Base-by-base conservation (phyloP, 64 coral and sea anemone species). In the Porites lutea region DNA sequence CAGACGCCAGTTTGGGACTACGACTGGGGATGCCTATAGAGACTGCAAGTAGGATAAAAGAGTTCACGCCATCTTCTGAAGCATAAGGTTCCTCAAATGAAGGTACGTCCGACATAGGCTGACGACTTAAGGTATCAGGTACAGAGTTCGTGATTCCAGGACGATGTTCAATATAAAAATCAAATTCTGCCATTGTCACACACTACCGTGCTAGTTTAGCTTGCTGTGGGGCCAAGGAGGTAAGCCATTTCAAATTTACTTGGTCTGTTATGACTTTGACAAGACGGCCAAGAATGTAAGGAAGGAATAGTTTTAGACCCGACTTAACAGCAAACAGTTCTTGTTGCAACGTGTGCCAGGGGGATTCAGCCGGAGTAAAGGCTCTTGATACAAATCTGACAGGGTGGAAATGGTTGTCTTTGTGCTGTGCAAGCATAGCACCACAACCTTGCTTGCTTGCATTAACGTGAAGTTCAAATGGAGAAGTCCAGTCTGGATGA, bases 231-330 rank as follows among this genome's bases (percentile, higher is more conserved):
- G 72, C 87, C 44, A 62, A 45, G n/a, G 86, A 23, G 10, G 86
- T 77, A 1, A 89, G 27, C 87, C 70, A 89, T 21, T 55, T 8
- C 5, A 89, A 60, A 58, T 77, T 77, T 37, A 37, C 73, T 65
- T 89, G 87, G 57, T 89, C 87, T 16, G 72, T 89, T 4, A 77
- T 6, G 3, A 89, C 57, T 78, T 65, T 89, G 13, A 78, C 18
- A 22, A 54, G 20, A 37, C 73, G 87, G 54, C 87, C 87, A 78
- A 77, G 73, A 44, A 78, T 46, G 7, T 89, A 89, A 49, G 49
- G 18, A 10, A 72, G 72, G 78, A 89, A 89, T 46, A 64, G 87
- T 78, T 89, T 73, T 20, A 89, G 45, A 20, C 53, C 87, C 87
- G 72, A 89, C 13, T 77, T 78, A 6, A 89, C 18, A 2, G 59